Evolutionary conservation across 2,797 vertebrate species (phyloP), one percentile per base, ranked within the genome.

Genomic region (Melanotaenia pygmaea): DNA sequence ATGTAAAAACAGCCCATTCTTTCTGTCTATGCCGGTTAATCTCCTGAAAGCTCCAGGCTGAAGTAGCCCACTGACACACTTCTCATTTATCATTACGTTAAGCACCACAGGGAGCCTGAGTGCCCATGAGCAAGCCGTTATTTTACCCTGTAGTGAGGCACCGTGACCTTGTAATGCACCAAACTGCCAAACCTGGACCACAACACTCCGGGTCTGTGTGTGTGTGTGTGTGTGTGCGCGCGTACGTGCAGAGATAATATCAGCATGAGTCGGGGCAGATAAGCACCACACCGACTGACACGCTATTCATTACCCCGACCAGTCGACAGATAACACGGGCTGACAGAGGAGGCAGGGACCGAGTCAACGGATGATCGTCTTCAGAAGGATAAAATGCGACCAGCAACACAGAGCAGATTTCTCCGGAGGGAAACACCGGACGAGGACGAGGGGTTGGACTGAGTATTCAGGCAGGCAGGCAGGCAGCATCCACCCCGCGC

Each of bases 151-250:
- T 40, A 16, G 3, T 0, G n/a, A 51, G 56, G 2, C 78, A 76
- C 67, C 26, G 59, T 89, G 90, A 90, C 88, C 90, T 90, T 88
- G 88, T 67, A 80, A 80, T 86, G 84, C 83, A 67, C 82, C 65
- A 82, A 66, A 53, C 53, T 64, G 51, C 79, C 76, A 9, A 82
- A 80, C 26, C 53, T 53, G 60, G 59, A 83, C 30, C 67, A 20
- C 6, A 9, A 40, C 35, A 30, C 16, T 47, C 50, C 16, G n/a
- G 1, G 5, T 24, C 18, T 24, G 59, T 14, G 60, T 38, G 50
- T 34, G 64, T 24, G 59, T 47, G 65, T 26, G 68, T 32, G 62
- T 30, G 64, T 16, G 64, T 16, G 20, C 18, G 34, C 16, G 74
- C 14, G 67, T 28, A 67, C 18, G 47, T 45, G 18, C 8, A 5